Evolutionary conservation across 2,888 invertebrate species (phyloP), one percentile per base, ranked within the genome.

Genomic region (Rhodophaea formosa): DNA sequence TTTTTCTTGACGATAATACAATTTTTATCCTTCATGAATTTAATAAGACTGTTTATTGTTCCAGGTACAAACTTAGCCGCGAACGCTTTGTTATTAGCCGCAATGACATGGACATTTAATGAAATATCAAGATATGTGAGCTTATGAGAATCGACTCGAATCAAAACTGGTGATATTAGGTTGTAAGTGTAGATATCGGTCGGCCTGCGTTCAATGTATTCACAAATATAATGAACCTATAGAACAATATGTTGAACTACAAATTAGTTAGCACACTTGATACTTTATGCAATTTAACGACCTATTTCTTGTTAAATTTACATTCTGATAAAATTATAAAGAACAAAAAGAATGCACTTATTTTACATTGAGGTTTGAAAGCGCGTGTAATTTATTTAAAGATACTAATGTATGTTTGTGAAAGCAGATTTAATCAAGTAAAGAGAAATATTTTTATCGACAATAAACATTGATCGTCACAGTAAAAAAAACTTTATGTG

Each of bases 91-190:
- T 58, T 72, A 61, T 65, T 82, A 73, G 61, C 75, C 59, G 67
- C 72, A 64, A 66, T 79, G 62, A 65, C 74, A 70, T 77, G 82
- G 80, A 82, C 77, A 72, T 69, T 78, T 60, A 76, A 69, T 67
- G 68, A 76, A 77, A 79, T 88, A 75, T 79, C 77, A 74, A 80
- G 74, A 71, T 78, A 74, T 65, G 70, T 69, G 84, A 88, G 88
- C 85, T 90, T 90, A 90, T 90, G 89, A 90, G 87, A 77, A 77
- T 77, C 59, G 75, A 73, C 79, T 69, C 79, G 68, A 74, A 76
- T 68, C 68, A 68, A 65, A 69, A 80, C 64, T 75, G 78, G 89
- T 88, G 89, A 88, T 89, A 90, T 75, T 88, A 88, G 80, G 30
- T 10, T 56, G 58, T 88, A 87, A 88, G 78, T 75, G 75, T 86